These are phyloP conservation scores for Morpho achilles DNA, from an alignment of 2,888 invertebrate species.

Conservation along the genomic window DNA sequence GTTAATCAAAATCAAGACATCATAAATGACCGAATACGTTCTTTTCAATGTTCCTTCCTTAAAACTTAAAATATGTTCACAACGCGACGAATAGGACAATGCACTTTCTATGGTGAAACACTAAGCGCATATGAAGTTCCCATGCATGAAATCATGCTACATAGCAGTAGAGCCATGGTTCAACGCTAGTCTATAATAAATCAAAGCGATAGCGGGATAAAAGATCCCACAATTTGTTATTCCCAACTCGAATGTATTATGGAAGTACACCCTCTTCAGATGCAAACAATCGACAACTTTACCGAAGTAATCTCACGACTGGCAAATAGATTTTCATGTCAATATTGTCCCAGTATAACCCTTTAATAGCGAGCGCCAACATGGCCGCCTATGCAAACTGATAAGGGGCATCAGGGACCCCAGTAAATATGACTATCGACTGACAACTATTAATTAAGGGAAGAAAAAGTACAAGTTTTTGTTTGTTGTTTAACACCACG, in stretches of 20 bases:
- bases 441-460: conserved; percentile 62
- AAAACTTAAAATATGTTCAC: no score
- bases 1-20: no score
- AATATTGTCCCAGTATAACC: conserved; percentile 34
- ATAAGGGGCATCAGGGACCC: conserved; percentile 38
- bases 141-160: no score
- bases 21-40: no score
- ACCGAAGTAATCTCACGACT: conserved; percentile 28
- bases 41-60: no score
- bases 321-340: conserved; percentile 36
- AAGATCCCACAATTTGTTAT: not conserved
- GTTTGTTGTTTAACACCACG: conserved; percentile 5
- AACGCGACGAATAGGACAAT: no score
- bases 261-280: conserved; percentile 11
- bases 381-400: conserved; percentile 35
- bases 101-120: no score
- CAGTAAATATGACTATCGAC: conserved; percentile 51
- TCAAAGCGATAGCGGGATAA: not conserved
- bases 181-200: not conserved
- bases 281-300: conserved; percentile 19
- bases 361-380: conserved; percentile 35
- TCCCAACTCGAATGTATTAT: conserved; percentile 1
- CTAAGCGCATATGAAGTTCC: no score
- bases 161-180: no score
- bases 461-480: conserved; percentile 22